phyloP scores from a whole-genome alignment of 2,113 vertebrate genomes.

The cat (Felis catus) region DNA sequence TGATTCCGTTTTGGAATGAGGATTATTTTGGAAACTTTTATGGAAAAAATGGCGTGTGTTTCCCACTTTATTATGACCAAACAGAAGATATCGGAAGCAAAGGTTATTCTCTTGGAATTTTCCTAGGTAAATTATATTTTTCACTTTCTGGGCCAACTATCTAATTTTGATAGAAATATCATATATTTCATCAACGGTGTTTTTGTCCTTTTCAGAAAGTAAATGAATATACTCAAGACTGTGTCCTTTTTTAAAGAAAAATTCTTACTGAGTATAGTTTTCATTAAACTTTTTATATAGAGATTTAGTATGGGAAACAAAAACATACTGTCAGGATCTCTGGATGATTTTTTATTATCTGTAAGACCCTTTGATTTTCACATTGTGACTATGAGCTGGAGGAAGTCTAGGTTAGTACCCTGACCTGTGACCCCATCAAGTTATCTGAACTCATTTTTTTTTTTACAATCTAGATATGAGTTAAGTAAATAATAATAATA shows the following conservation, averaged over 20 bases:
- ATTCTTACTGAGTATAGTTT: not conserved
- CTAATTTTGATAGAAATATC: conserved; percentile 1
- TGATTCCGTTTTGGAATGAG: conserved; percentile 87
- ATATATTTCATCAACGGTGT: not conserved
- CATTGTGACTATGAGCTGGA: not conserved
- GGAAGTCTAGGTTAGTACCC: not conserved
- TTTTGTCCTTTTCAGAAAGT: not conserved
- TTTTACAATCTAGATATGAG: conserved; percentile 7
- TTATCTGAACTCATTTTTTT: not conserved
- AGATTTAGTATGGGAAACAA: not conserved
- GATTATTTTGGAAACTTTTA: conserved; percentile 92
- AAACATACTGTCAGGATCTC: not conserved
- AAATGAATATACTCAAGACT: not conserved
- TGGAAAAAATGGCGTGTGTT: conserved; percentile 91
- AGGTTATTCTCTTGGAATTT: conserved; percentile 90
- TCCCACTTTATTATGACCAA: conserved; percentile 90
- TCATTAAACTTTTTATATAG: conserved; percentile 50
- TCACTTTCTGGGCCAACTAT: conserved; percentile 8
- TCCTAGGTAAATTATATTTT: conserved; percentile 87
- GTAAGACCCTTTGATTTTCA: not conserved
- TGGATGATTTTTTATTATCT: not conserved
- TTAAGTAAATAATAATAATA: conserved; percentile 37
- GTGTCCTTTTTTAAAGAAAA: not conserved
- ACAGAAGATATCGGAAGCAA: conserved; percentile 88
- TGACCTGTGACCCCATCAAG: not conserved